Evolutionary conservation across 2,888 invertebrate species (phyloP).

Genomic region (Papilio demoleus): DNA sequence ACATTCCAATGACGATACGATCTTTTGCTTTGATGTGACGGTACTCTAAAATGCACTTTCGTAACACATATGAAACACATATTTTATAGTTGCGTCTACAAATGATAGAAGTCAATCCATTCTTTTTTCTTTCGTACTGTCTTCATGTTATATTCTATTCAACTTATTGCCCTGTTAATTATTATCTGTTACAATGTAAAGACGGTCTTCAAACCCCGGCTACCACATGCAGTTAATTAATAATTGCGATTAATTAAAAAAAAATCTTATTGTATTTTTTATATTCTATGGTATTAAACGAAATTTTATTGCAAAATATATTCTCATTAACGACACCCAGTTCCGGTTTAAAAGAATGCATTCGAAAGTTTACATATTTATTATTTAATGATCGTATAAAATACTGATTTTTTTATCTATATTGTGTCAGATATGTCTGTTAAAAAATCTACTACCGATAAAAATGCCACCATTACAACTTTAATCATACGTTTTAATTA

Average conservation of each 20-base stretch:
- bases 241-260: no score
- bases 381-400: neutral
- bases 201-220: neutral
- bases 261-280: no score
- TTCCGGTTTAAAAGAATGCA: conserved; percentile 8
- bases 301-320: neutral
- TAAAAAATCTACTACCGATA: conserved; percentile 3
- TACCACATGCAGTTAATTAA: no score
- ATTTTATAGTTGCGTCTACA: neutral
- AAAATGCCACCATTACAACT: conserved; percentile 7
- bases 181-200: neutral
- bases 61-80: neutral
- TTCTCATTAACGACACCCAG: neutral
- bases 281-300: no score
- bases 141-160: neutral
- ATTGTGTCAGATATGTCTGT: neutral
- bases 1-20: conserved; percentile 31
- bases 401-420: neutral
- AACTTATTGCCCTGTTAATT: neutral
- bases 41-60: neutral
- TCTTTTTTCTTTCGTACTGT: neutral
- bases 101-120: neutral
- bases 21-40: conserved; percentile 28
- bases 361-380: conserved; percentile 19
- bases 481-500: neutral